phyloP scores from a whole-genome alignment of 2,888 invertebrate species.

The Pollenia griseotomentosa region DNA sequence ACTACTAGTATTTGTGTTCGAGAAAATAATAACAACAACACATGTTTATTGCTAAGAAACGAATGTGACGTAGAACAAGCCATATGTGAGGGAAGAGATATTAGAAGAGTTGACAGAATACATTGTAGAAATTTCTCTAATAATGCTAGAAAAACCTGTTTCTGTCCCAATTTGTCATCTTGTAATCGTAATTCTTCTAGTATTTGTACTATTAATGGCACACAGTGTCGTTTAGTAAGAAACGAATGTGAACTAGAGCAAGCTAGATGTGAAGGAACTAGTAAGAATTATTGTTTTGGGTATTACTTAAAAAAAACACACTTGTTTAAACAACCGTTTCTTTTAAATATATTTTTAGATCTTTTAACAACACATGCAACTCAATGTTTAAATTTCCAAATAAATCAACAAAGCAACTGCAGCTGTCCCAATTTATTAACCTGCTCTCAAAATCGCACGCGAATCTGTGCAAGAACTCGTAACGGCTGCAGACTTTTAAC shows the following conservation, averaged over 20 bases:
- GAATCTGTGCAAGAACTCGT: constrained; percentile 38
- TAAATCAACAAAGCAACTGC: constrained; percentile 46
- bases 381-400: constrained; percentile 56
- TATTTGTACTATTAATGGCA: constrained; percentile 27
- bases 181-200: constrained; percentile 36
- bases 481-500: constrained; percentile 48
- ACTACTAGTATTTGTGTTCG: constrained; percentile 29
- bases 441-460: constrained; percentile 19
- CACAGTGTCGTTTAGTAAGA: constrained; percentile 40
- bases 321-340: constrained; percentile 34
- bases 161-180: constrained; percentile 25
- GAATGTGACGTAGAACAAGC: constrained; percentile 56
- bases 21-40: constrained; percentile 8
- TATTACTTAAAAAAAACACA: constrained; percentile 10
- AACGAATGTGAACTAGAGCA: constrained; percentile 57
- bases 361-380: neutral
- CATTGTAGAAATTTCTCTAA: constrained; percentile 39
- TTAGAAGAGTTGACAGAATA: constrained; percentile 13
- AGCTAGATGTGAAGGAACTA: constrained; percentile 32
- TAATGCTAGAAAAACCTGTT: constrained; percentile 4
- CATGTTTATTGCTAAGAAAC: constrained; percentile 26
- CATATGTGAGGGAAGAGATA: constrained; percentile 49
- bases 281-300: constrained; percentile 29
- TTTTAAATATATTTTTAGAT: constrained; percentile 23
- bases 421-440: constrained; percentile 50